Conservation (phyloP, 2,888 invertebrate species). For the Cephus pygmeus region DNA sequence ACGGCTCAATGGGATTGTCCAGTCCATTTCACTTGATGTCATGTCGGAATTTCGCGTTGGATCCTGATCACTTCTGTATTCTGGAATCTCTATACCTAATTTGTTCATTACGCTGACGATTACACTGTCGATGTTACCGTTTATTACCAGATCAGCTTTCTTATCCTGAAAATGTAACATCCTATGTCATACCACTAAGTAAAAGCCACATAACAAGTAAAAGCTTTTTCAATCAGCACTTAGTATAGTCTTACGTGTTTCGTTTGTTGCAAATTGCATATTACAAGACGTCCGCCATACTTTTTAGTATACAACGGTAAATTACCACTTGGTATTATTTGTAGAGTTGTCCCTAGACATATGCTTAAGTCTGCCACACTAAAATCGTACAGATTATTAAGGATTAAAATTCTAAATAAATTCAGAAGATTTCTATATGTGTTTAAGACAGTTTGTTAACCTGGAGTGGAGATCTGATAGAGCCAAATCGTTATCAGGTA, state of each 20-base stretch:
- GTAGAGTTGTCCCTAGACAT: conserved; percentile 96
- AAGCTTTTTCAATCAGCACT: not conserved
- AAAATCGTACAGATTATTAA: conserved; percentile 52
- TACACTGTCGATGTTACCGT: conserved; percentile 89
- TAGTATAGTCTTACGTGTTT: conserved; percentile 81
- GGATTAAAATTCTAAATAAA: not conserved
- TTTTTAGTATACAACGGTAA: conserved; percentile 88
- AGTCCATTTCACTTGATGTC: conserved; percentile 71
- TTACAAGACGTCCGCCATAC: conserved; percentile 88
- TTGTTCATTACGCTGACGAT: conserved; percentile 79
- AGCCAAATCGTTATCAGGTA: conserved; percentile 88
- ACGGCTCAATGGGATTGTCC: conserved; percentile 77
- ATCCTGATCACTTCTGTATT: conserved; percentile 75
- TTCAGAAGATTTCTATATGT: not conserved
- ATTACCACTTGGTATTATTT: conserved; percentile 97
- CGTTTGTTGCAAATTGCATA: conserved; percentile 97
- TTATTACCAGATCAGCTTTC: conserved; percentile 89
- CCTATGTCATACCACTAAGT: not conserved
- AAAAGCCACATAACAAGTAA: not conserved
- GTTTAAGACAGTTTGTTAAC: conserved; percentile 62
- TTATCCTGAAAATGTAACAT: conserved; percentile 76
- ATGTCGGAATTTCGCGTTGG: conserved; percentile 71
- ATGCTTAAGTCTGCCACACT: conserved; percentile 94
- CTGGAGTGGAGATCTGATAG: conserved; percentile 89
- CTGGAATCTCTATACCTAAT: conserved; percentile 79